Evolutionary conservation across 2,888 invertebrate genomes (phyloP).

Genomic region (Eupithecia vulgata): DNA sequence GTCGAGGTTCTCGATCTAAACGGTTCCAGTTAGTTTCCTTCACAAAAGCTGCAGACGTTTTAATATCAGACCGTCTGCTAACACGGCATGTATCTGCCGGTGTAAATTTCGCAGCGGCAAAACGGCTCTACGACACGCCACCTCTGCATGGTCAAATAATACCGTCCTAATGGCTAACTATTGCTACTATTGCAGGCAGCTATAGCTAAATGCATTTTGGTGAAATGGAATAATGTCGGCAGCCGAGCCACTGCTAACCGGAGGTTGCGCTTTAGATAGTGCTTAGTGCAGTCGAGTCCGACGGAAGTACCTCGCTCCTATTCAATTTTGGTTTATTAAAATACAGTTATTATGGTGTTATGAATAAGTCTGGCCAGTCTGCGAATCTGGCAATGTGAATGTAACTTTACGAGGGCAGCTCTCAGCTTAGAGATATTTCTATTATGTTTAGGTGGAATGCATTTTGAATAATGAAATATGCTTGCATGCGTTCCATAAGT

Average conservation of each 20-base stretch:
- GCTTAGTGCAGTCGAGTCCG: slow-evolving; percentile 61
- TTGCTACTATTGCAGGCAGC: slow-evolving; percentile 27
- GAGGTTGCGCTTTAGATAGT: slow-evolving; percentile 73
- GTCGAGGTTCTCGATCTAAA: slow-evolving; percentile 68
- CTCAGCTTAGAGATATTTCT: slow-evolving; percentile 31
- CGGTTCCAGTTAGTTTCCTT: slow-evolving; percentile 75
- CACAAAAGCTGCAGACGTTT: slow-evolving; percentile 81
- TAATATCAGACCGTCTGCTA: slow-evolving; percentile 76
- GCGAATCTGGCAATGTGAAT: slow-evolving; percentile 35
- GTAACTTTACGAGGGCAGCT: slow-evolving; percentile 31
- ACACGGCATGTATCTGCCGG: slow-evolving; percentile 68
- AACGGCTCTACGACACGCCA: slow-evolving; percentile 77
- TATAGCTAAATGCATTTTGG: slow-evolving; percentile 79
- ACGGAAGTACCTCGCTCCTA: slow-evolving; percentile 58
- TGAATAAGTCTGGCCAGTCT: slow-evolving; percentile 46
- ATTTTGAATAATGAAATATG: slow-evolving; percentile 33
- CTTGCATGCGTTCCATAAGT: slow-evolving; percentile 19
- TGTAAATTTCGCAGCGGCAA: slow-evolving; percentile 75
- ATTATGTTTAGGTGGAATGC: slow-evolving; percentile 30
- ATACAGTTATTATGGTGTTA: slow-evolving; percentile 53
- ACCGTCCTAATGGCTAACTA: slow-evolving; percentile 78
- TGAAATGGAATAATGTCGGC: slow-evolving; percentile 72
- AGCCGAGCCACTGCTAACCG: slow-evolving; percentile 59
- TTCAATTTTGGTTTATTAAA: slow-evolving; percentile 73
- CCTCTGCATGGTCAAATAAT: slow-evolving; percentile 80